Evolutionary conservation across 2,888 invertebrate species (phyloP).

Genomic region (Meghimatium bilineatum): DNA sequence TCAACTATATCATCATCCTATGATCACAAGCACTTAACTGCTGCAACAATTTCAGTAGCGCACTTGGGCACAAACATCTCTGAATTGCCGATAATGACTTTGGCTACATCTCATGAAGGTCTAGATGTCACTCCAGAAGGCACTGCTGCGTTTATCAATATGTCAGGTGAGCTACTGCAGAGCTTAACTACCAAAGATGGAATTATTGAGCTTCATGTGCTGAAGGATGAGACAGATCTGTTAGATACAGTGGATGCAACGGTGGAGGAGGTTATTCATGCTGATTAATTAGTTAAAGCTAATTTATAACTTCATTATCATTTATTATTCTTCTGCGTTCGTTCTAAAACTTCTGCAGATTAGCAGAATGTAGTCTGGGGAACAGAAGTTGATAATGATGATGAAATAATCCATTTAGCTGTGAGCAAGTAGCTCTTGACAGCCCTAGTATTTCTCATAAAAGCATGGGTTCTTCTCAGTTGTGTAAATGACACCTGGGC

Average conservation of each 20-base stretch:
- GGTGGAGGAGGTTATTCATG: constrained; percentile 35
- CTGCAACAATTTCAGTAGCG: background rate
- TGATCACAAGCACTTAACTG: background rate
- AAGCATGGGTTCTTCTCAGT: no score
- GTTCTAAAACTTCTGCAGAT: no score
- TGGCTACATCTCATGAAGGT: constrained; percentile 22
- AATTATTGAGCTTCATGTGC: constrained; percentile 43
- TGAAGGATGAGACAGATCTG: constrained; percentile 29
- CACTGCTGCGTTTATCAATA: constrained; percentile 33
- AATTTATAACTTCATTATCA: background rate
- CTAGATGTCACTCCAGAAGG: constrained; percentile 25
- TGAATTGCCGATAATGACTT: constrained; percentile 22
- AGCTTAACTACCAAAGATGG: constrained; percentile 40
- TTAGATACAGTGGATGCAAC: constrained; percentile 26
- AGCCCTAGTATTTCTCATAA: no score
- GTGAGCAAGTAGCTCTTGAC: no score
- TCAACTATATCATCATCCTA: background rate
- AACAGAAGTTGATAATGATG: no score
- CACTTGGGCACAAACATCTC: constrained; percentile 25
- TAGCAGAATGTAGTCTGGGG: no score
- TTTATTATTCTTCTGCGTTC: no score
- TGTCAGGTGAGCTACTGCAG: constrained; percentile 39
- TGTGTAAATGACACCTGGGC: no score
- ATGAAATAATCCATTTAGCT: no score
- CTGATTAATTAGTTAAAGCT: background rate